These are phyloP conservation scores for Megaustenia siamemsis DNA, from an alignment of 2,888 invertebrate species.

Conservation along the genomic window DNA sequence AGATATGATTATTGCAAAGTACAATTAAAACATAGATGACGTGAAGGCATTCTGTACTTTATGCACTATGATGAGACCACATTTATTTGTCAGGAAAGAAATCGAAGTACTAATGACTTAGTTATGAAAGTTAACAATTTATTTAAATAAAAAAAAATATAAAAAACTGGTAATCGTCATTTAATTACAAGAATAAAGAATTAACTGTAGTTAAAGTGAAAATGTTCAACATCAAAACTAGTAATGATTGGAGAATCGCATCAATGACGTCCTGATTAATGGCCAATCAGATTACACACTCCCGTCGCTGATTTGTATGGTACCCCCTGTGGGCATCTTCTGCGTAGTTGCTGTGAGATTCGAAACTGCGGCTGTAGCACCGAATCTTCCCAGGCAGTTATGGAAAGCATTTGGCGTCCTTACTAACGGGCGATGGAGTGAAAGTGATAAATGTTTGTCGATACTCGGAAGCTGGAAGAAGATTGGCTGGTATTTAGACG, in stretches of 20 bases:
- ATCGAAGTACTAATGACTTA: no score
- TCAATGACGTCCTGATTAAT: slow-evolving; percentile 17
- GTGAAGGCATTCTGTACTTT: no score
- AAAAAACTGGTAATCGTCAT: no score
- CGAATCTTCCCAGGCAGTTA: background rate
- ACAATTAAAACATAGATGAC: no score
- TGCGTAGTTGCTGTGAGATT: background rate
- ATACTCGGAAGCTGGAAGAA: background rate
- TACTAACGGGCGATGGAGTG: background rate
- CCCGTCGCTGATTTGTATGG: no score
- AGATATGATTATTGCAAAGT: no score
- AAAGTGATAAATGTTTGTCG: slow-evolving; percentile 27
- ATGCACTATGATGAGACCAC: no score
- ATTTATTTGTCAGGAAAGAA: no score
- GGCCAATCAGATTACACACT: background rate
- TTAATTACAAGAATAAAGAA: background rate
- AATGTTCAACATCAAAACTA: background rate
- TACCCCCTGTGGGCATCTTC: background rate
- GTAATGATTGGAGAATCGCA: background rate
- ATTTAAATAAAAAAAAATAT: no score
- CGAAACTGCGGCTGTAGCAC: background rate
- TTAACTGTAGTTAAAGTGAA: background rate
- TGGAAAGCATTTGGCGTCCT: slow-evolving; percentile 21
- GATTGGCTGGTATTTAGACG: slow-evolving; percentile 4
- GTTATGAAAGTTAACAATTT: no score